Conservation (phyloP, 2,113 vertebrate species). For the Xiphophorus hellerii region DNA sequence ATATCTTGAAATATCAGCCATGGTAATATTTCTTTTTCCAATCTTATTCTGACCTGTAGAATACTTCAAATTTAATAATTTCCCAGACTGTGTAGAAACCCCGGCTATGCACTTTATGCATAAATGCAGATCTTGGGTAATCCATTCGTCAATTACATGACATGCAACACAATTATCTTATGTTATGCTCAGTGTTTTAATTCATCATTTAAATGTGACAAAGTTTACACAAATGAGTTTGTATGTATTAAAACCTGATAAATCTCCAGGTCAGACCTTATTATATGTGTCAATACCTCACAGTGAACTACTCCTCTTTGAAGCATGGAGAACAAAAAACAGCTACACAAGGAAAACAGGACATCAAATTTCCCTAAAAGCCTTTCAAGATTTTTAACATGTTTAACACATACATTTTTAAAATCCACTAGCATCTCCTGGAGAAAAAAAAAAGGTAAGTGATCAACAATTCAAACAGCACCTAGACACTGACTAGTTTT, state of each 20-base stretch:
- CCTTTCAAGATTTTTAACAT: neutral
- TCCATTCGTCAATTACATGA: too few relatives aligned
- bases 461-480: neutral
- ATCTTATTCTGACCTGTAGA: too few relatives aligned
- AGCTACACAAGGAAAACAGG: neutral
- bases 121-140: too few relatives aligned
- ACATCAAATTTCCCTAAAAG: neutral
- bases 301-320: neutral
- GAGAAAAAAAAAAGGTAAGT: neutral
- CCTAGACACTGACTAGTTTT: neutral
- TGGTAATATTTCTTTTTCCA: too few relatives aligned
- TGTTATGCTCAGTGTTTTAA: too few relatives aligned
- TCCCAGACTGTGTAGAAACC: too few relatives aligned
- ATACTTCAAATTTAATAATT: too few relatives aligned
- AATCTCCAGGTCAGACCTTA: neutral
- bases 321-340: neutral
- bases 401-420: neutral
- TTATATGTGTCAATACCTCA: neutral
- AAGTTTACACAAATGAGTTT: neutral
- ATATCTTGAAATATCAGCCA: too few relatives aligned
- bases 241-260: neutral
- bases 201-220: neutral
- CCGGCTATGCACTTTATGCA: too few relatives aligned
- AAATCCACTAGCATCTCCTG: neutral
- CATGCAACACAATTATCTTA: too few relatives aligned